Base-by-base conservation (phyloP, 1,140 invertebrate species). In the Drosophila parabipectinata region DNA sequence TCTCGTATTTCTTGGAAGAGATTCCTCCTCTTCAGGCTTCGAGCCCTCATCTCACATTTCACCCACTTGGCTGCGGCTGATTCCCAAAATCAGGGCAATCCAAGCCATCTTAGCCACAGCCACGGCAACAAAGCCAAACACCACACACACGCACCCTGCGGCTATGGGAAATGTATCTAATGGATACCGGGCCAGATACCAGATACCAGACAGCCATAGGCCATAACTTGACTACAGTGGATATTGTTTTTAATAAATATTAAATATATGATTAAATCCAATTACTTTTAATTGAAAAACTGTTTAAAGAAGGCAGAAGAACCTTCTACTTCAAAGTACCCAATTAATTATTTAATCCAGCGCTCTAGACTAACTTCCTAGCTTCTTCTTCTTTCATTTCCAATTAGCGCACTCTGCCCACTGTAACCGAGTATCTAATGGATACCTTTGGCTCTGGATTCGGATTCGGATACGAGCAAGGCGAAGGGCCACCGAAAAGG, bases 121-220 rank as follows among this genome's bases (percentile, higher is more conserved):
- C 30, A 26, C 24, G 45, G 34, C 45, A 45, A 67, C 41, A 55
- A 44, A 68, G 53, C 39, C 44, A 9, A 52, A 32, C 8, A 8
- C 30, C 7, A 8, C 48, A 53, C 26, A 56, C 50, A 32, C 56
- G 57, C 55, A 41, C 59, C 71, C 37, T 6, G 6, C 5, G 26
- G n/a, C 67, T 28, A 44, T 26, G 64, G 45, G 53, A 69, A 48
- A 82, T 74, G 79, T 83, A 83, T 83, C 79, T 83, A 79, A 83
- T 83, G 71, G 79, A 79, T 83, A 83, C 69, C 67, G 52, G 63
- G 26, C 64, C 71, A 66, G 52, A 61, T 54, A 50, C 64, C 71
- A 66, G 52, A 61, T 54, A 50, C 72, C 61, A 81, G 61, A 64
- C 78, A 63, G 68, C 73, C 58, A 30, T 48, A 68, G 52, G 52